Conservation (phyloP, 2,113 vertebrate genomes). For the Synodontis membranacea region DNA sequence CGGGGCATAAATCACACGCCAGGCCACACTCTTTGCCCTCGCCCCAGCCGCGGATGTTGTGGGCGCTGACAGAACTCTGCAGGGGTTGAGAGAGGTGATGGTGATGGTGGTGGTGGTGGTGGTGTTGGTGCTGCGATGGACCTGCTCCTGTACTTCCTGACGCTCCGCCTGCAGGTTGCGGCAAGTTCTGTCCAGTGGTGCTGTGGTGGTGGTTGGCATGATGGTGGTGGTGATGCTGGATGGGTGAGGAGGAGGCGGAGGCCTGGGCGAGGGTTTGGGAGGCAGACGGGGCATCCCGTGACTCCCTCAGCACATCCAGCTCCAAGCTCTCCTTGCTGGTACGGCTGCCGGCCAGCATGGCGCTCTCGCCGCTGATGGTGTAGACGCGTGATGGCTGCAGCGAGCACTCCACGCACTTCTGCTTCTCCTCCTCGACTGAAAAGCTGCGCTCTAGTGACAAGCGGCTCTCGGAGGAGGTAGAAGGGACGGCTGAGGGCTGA, state of each 20-base stretch:
- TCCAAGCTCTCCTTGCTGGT: slow-evolving; percentile 85
- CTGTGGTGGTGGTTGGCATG: slow-evolving; percentile 69
- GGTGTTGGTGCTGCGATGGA: slow-evolving; percentile 49
- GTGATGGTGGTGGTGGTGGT: slow-evolving; percentile 66
- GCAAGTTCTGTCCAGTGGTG: slow-evolving; percentile 38
- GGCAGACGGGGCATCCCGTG: slow-evolving; percentile 53
- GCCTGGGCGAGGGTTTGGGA: slow-evolving; percentile 57
- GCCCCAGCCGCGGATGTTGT: slow-evolving; percentile 78
- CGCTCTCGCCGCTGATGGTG: slow-evolving; percentile 87
- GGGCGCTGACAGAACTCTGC: slow-evolving; percentile 79
- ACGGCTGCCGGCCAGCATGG: slow-evolving; percentile 81
- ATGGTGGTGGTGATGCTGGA: slow-evolving; percentile 70
- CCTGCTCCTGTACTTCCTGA: slow-evolving; percentile 45
- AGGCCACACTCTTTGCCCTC: slow-evolving; percentile 78
- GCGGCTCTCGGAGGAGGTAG: slow-evolving; percentile 72
- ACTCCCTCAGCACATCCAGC: slow-evolving; percentile 86
- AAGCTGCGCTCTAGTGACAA: slow-evolving; percentile 82
- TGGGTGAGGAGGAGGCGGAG: slow-evolving; percentile 65
- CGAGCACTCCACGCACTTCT: slow-evolving; percentile 70
- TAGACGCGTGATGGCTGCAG: slow-evolving; percentile 86
- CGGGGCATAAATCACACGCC: slow-evolving; percentile 81
- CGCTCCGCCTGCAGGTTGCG: slow-evolving; percentile 23
- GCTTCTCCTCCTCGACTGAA: slow-evolving; percentile 80
- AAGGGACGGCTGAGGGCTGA: slow-evolving; percentile 63
- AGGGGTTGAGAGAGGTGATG: slow-evolving; percentile 72